Base-by-base conservation (phyloP, 2,113 vertebrate genomes). In the Syrmaticus mikado region DNA sequence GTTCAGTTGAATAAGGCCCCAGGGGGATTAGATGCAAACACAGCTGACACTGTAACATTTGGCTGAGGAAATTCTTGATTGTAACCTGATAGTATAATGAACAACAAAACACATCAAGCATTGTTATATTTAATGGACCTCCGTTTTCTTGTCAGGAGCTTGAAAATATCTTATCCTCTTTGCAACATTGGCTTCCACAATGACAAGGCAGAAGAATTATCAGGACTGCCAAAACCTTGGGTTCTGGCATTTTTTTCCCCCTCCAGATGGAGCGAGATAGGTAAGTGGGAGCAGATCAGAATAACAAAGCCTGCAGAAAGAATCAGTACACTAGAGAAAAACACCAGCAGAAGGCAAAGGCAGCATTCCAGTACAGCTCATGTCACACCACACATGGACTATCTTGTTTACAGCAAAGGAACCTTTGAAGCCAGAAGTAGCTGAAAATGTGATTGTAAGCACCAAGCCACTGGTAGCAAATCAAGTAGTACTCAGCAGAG, bases 261-360 rank as follows among this genome's bases (percentile, higher is more conserved):
- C 13, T 18, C 64, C 79, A 93, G 94, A 84, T 92, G 88, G 87
- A 94, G 72, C 32, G 43, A 30, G 30, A 74, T 87, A 93, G 88
- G 90, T 65, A 89, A 82, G 81, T 92, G 68, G 86, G 71, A 95
- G 58, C 72, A 52, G 48, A 72, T 58, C 52, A 41, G 87, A 94
- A 91, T 76, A 95, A 88, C 76, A 88, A 92, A 94, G 87, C 17
- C 1, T 65, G 53, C 30, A 85, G 62, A 96, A 95, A 89, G 87
- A 89, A 81, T 95, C 94, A 81, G 67, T 41, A 80, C 60, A 85
- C 50, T 85, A 45, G 57, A 94, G 76, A 97, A 97, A 97, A 96
- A 94, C 90, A 97, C 53, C 68, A 88, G 73, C 93, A 95, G 93
- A 94, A 94, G 93, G 94, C 93, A 93, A 87, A 81, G 91, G 89